Evolutionary conservation across 2,797 vertebrate species (phyloP), one percentile per base, ranked within the genome.

Genomic region (Gadopsis marmoratus): DNA sequence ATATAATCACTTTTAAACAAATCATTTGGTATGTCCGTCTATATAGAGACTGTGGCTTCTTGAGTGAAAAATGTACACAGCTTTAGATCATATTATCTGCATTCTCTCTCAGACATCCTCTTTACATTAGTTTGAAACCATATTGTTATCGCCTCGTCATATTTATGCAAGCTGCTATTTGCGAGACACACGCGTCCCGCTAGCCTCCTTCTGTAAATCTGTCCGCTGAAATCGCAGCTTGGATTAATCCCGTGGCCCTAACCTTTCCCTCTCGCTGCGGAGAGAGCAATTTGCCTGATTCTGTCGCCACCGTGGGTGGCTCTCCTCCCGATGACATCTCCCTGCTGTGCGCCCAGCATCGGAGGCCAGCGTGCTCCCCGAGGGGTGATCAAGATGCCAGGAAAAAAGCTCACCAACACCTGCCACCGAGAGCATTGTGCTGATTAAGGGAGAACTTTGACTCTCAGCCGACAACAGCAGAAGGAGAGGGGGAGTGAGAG

Each of bases 221-320:
- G 26, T 71, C 50, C 13, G 72, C 56, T 35, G 54, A 55, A 55
- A 67, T 79, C 61, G 60, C 54, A 35, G 73, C 72, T 81, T 48
- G 62, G 79, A 87, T 56, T 83, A 93, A 87, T 73, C 62, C 85
- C 61, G 5, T 37, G 41, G 68, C 71, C 90, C 56, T 79, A 92
- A 94, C 86, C 81, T 82, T 92, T 91, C 88, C 87, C 90, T 85
- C 39, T 86, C 71, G 39, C 87, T 43, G 83, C 16, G 79, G 83
- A 92, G 83, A 93, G 85, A 89, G 89, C 92, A 91, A 94, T 96
- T 96, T 95, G 91, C 93, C 87, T 90, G 93, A 95, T 95, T 94
- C 92, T 89, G 89, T 93, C 84, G 72, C 90, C 91, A 47, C 84
- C 56, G 67, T 82, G 76, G 93, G 81, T 83, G 92, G 74, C 77